Evolutionary conservation across 2,888 invertebrate genomes (phyloP).

Genomic region (Auanema sp.): DNA sequence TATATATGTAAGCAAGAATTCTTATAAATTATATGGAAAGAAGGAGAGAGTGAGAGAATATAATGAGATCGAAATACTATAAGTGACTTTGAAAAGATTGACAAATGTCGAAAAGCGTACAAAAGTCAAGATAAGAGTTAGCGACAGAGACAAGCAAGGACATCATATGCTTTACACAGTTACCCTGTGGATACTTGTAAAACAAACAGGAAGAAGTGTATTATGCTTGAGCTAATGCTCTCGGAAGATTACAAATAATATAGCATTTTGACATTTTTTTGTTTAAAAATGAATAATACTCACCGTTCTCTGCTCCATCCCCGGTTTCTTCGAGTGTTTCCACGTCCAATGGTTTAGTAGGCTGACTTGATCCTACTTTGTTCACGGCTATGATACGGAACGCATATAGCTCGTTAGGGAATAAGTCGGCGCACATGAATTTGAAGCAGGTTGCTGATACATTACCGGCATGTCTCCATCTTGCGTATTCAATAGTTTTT

Average conservation of each 20-base stretch:
- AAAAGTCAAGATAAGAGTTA: too few relatives aligned
- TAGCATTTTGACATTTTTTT: too few relatives aligned
- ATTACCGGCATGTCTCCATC: constrained; percentile 41
- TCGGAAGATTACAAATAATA: too few relatives aligned
- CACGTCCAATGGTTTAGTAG: constrained; percentile 33
- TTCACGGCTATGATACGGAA: constrained; percentile 46
- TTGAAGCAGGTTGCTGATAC: constrained; percentile 7
- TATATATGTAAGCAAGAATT: constrained; percentile 4
- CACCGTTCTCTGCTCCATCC: constrained; percentile 12
- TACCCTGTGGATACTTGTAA: too few relatives aligned
- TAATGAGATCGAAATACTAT: background rate
- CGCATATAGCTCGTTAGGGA: constrained; percentile 42
- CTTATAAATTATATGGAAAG: constrained; percentile 8
- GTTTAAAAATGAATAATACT: too few relatives aligned
- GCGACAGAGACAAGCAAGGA: too few relatives aligned
- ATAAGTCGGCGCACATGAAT: constrained; percentile 30
- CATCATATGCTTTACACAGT: too few relatives aligned
- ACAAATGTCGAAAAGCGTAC: too few relatives aligned
- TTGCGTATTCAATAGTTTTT: constrained; percentile 32
- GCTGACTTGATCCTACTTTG: constrained; percentile 29
- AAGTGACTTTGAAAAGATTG: too few relatives aligned
- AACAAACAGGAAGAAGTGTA: constrained; percentile 2
- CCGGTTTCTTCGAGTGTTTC: constrained; percentile 24
- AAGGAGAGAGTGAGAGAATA: constrained; percentile 14
- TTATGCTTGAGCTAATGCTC: constrained; percentile 3